Evolutionary conservation across 1,140 invertebrate genomes (phyloP), one percentile per base, ranked within the genome.

Genomic region (Acromyrmex heyeri): DNA sequence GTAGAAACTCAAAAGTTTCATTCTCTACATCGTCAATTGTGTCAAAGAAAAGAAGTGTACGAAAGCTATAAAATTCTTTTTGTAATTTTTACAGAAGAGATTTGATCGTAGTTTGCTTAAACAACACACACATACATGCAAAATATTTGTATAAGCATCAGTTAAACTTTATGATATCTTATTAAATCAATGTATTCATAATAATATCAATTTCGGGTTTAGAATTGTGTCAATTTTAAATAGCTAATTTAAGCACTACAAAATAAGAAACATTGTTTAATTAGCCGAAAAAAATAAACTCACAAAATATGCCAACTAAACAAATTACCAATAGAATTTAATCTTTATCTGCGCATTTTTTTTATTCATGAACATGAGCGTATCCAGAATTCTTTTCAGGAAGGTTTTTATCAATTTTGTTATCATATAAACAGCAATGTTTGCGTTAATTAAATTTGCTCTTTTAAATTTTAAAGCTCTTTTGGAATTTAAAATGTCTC

Each of bases 111-210:
- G 4, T 64, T 18, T 21, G 16, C 7, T 57, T n/a, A 10, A 7
- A 21, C 55, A 10, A 21, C 6, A 57, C 2, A 57, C 2, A 21
- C 7, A 8, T 64, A 34, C 16, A 34, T 4, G 27, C 8, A 27
- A 59, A 86, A 67, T 72, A 73, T 21, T 75, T 38, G 7, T 21
- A n/a, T 2, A 38, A 61, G 14, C 21, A 50, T 30, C 1, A 72
- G 5, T 65, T 38, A n/a, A 64, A 5, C 18, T 10, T 69, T 21
- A 16, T 38, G 12, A 8, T 67, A 34, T 81, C n/a, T 53, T 53
- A 69, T 65, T 67, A 38, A 72, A 55, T 73, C 38, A 14, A 59
- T 18, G 4, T 75, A 8, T 59, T 38, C 30, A 85, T 30, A 61
- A 12, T 5, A 30, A 34, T 16, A 16, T 27, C 62, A 44, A 67